Conservation (phyloP, 2,113 vertebrate species). For the Burhinus bistriatus region DNA sequence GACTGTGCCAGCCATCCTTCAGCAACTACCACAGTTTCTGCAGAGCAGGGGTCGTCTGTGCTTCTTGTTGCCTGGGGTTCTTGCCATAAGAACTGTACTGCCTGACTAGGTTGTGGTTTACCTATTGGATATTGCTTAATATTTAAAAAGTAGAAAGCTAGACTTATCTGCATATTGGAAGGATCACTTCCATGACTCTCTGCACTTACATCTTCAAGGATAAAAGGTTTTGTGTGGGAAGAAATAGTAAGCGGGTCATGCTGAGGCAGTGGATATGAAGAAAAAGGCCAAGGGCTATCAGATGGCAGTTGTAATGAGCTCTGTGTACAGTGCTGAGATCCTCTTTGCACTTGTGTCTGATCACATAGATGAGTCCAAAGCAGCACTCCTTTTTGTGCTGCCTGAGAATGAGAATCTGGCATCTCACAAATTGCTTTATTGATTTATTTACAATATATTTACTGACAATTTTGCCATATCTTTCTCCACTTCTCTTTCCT, state of each 20-base stretch:
- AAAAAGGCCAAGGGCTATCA: background rate
- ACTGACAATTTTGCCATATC: background rate
- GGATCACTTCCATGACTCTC: background rate
- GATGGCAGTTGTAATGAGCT: background rate
- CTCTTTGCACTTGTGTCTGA: background rate
- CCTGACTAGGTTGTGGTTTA: background rate
- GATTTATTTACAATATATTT: background rate
- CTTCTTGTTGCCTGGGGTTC: background rate
- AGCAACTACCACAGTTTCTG: background rate
- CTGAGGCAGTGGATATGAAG: background rate
- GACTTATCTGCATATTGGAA: background rate
- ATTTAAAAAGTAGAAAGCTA: background rate
- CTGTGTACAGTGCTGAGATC: background rate
- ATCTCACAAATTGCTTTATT: background rate
- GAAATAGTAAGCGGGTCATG: background rate
- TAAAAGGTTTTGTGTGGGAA: background rate
- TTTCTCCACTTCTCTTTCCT: background rate
- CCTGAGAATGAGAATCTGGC: background rate
- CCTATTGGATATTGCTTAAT: background rate
- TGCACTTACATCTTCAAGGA: background rate
- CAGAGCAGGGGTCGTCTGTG: background rate
- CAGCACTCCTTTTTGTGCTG: background rate
- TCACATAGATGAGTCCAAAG: background rate
- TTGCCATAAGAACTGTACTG: background rate
- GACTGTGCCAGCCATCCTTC: background rate